These are phyloP conservation scores for Ranitomeya variabilis DNA, from an alignment of 2,113 vertebrate species.

Conservation along the genomic window DNA sequence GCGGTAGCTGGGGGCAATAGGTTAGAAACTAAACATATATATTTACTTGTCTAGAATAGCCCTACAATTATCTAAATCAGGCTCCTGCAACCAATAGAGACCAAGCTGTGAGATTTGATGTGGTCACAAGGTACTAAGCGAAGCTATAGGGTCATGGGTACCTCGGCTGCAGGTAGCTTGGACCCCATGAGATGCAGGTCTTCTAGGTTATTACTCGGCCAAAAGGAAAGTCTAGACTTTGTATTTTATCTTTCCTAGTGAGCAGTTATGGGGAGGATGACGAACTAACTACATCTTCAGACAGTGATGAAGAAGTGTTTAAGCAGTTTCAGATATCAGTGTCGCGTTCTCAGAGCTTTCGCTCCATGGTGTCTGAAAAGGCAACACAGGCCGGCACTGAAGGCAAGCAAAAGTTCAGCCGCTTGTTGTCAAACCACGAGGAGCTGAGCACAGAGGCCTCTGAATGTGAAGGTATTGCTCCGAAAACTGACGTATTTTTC, in stretches of 20 bases:
- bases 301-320: slow-evolving; percentile 77
- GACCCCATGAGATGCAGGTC: not conserved
- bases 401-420: slow-evolving; percentile 68
- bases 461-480: slow-evolving; percentile 75
- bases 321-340: slow-evolving; percentile 84
- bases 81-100: not conserved
- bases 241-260: slow-evolving; percentile 66
- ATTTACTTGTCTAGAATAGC: not conserved
- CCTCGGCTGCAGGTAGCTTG: not conserved
- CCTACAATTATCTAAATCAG: not conserved
- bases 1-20: not conserved
- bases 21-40: not conserved
- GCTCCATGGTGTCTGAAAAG: slow-evolving; percentile 60
- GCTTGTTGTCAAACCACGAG: slow-evolving; percentile 68
- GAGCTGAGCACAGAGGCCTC: slow-evolving; percentile 74
- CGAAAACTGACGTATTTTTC: not conserved
- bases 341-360: slow-evolving; percentile 78
- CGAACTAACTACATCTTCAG: slow-evolving; percentile 74
- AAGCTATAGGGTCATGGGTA: not conserved
- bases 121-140: not conserved
- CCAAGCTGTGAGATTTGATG: not conserved
- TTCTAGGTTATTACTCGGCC: slow-evolving; percentile 26
- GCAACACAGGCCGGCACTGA: slow-evolving; percentile 60
- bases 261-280: slow-evolving; percentile 75
- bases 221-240: slow-evolving; percentile 16